Base-by-base conservation (phyloP, 2,888 invertebrate species). In the Drosophila kambysellisi region DNA sequence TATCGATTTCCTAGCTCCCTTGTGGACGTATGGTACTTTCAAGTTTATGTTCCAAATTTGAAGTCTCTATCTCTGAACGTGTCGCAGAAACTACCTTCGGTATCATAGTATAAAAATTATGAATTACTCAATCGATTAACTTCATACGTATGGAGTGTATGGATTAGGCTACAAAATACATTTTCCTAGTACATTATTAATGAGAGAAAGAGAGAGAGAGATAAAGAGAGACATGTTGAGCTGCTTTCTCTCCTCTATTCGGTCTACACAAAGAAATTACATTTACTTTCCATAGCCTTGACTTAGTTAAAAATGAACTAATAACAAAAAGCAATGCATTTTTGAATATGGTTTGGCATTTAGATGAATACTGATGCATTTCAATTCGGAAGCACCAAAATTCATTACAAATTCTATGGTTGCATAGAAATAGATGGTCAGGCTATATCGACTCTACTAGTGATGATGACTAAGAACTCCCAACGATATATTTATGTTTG, bases 91-190 rank as follows among this genome's bases (percentile, higher is more conserved):
- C 25, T 25, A 25, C 25, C 25, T 25, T 25, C 25, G 25, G 25
- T 25, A 25, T 25, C 25, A 25, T 25, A 25, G 25, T 25, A 32
- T 4, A 41, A n/a, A 52, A 35, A n/a, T 65, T 72, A 30, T 60
- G 25, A 29, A 35, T 63, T 59, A 54, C 7, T 25, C n/a, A 39
- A 17, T 39, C 39, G 17, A 17, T n/a, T 9, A 9, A 11, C 5
- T 41, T 9, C 5, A n/a, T 9, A n/a, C n/a, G 9, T 41, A 11
- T 46, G 20, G 12, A 20, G 20, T 46, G 46, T 15, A 46, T 15
- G 46, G 1, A 8, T 20, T 15, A 4, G 46, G 12, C 46, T 20
- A 20, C 7, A 20, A 46, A 8, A 15, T 46, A 15, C 25, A 25
- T 25, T 8, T 46, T 15, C 46, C 15, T 2, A 8, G 25, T 46